phyloP scores from a whole-genome alignment of 2,113 vertebrate genomes.

The Vireo altiloquus region DNA sequence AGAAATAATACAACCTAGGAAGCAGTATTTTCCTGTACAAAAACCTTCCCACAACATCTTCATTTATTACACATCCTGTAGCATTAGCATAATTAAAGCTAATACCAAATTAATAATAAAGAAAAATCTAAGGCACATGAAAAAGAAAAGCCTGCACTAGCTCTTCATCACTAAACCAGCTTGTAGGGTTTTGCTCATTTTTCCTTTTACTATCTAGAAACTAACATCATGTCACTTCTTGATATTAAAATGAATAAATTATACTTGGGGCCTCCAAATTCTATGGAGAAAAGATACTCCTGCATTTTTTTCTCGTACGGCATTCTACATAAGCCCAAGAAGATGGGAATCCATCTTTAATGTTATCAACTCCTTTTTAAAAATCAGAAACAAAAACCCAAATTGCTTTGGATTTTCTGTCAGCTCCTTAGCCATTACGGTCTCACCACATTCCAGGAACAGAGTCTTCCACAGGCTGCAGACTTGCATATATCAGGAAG shows the following conservation, averaged over 20 bases:
- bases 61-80: conserved; percentile 71
- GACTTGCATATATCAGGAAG: neutral
- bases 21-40: conserved; percentile 71
- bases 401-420: neutral
- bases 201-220: neutral
- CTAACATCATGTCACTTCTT: neutral
- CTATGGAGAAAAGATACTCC: neutral
- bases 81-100: conserved; percentile 82
- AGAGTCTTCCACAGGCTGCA: neutral
- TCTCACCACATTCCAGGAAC: neutral
- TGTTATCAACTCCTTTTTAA: neutral
- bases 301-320: neutral
- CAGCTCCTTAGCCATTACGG: accelerated
- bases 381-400: neutral
- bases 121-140: neutral
- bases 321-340: neutral
- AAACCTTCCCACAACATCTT: conserved; percentile 79
- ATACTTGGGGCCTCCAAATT: neutral
- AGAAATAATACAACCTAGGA: neutral
- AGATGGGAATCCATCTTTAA: neutral
- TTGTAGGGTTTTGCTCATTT: neutral
- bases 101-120: conserved; percentile 74
- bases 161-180: neutral
- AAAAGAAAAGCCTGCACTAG: neutral
- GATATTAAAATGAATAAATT: neutral